Evolutionary conservation across 1,140 invertebrate genomes (phyloP).

Genomic region (Drosophila ercepeae): DNA sequence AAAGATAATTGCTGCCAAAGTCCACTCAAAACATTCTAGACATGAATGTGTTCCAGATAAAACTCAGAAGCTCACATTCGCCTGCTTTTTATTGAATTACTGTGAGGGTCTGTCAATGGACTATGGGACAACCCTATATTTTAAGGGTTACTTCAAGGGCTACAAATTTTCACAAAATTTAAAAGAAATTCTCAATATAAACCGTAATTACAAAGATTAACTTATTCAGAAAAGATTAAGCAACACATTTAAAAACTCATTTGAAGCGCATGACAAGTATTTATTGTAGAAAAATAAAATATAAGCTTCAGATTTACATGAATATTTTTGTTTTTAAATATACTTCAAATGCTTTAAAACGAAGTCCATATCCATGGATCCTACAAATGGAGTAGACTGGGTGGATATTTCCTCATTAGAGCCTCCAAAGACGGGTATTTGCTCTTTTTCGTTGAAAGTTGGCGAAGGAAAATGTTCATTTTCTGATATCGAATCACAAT

Average conservation of each 20-base stretch:
- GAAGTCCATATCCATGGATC: neutral
- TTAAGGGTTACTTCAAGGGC: too few relatives aligned
- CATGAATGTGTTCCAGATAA: neutral
- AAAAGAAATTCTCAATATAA: too few relatives aligned
- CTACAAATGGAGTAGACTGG: neutral
- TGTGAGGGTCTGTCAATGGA: too few relatives aligned
- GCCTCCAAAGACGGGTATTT: neutral
- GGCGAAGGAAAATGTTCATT: neutral
- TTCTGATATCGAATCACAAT: neutral
- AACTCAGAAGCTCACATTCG: neutral
- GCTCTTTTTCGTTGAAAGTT: too few relatives aligned
- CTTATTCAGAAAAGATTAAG: too few relatives aligned
- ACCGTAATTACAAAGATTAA: too few relatives aligned
- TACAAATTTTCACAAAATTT: too few relatives aligned
- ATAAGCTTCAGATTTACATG: neutral
- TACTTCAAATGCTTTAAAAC: neutral
- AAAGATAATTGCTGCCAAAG: neutral
- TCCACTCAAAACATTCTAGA: neutral
- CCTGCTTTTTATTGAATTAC: neutral
- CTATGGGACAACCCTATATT: too few relatives aligned
- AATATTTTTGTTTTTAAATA: neutral
- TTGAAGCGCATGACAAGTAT: too few relatives aligned
- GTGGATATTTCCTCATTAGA: neutral
- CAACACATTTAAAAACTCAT: too few relatives aligned
- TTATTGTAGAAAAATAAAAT: neutral